phyloP scores from a whole-genome alignment of 2,797 vertebrate genomes.

The Phrynocephalus guinanensis region DNA sequence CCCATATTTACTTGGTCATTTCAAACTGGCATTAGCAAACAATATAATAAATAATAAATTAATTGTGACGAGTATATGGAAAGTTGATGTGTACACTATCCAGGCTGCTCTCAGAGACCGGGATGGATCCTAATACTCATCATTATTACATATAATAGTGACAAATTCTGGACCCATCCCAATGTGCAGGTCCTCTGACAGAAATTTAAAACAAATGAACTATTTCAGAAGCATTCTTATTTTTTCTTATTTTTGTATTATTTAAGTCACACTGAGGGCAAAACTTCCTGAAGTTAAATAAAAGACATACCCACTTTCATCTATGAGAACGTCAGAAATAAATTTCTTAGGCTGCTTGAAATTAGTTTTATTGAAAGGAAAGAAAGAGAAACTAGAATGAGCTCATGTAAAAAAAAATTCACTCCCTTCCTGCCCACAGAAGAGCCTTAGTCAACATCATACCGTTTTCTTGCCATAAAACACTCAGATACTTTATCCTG shows the following conservation, averaged over 20 bases:
- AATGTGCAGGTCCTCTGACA: not conserved
- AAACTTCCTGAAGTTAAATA: slow-evolving; percentile 35
- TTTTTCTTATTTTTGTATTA: slow-evolving; percentile 11
- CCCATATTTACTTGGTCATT: not conserved
- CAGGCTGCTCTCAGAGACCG: not conserved
- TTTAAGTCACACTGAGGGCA: slow-evolving; percentile 8
- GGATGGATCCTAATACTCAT: not conserved
- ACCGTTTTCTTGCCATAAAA: slow-evolving; percentile 8
- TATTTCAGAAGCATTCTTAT: slow-evolving; percentile 12
- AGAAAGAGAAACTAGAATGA: slow-evolving; percentile 33
- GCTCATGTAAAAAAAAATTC: slow-evolving; percentile 45
- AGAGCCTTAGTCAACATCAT: slow-evolving; percentile 29
- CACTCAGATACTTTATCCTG: slow-evolving; percentile 24
- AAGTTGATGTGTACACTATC: not conserved
- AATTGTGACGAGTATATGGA: not conserved
- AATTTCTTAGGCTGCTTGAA: slow-evolving; percentile 24
- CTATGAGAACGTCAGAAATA: slow-evolving; percentile 13
- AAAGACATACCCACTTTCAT: slow-evolving; percentile 19
- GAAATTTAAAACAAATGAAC: slow-evolving; percentile 5
- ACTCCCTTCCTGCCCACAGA: slow-evolving; percentile 19
- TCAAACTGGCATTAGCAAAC: not conserved
- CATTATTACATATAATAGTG: not conserved
- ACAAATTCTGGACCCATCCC: not conserved
- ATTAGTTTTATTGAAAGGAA: slow-evolving; percentile 38
- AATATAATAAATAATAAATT: slow-evolving; percentile 7